Percentiles rank a stretch among this genome's conserved stretches.
phyloP scores from a whole-genome alignment of 2,888 invertebrate species.

The Elmis aenea region DNA sequence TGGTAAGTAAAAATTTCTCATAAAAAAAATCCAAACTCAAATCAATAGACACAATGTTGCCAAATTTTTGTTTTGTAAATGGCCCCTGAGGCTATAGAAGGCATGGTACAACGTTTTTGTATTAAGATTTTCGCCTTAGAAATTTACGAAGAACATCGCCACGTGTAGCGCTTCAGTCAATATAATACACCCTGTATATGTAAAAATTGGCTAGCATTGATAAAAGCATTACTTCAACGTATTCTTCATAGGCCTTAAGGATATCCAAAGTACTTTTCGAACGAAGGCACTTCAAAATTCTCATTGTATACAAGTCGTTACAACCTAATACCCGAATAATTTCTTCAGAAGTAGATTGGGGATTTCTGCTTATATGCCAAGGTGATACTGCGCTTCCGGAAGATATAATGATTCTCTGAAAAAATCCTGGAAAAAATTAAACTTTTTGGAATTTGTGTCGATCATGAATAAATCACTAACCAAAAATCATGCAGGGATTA shows the following conservation, averaged over 20 bases:
- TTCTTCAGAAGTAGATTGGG: slow-evolving; percentile 51
- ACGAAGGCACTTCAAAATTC: slow-evolving; percentile 58
- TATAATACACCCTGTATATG: too few species aligned
- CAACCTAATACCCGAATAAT: slow-evolving; percentile 56
- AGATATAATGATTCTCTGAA: slow-evolving; percentile 65
- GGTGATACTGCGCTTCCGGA: slow-evolving; percentile 53
- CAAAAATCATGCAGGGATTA: too few species aligned
- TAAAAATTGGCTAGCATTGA: too few species aligned
- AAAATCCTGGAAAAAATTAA: slow-evolving; percentile 48
- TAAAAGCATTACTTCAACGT: slow-evolving; percentile 49
- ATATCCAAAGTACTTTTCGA: slow-evolving; percentile 57
- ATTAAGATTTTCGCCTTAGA: too few species aligned
- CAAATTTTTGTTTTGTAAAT: too few species aligned
- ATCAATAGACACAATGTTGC: too few species aligned
- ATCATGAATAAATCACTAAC: neutral
- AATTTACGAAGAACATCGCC: too few species aligned
- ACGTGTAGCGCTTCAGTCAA: too few species aligned
- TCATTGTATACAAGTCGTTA: slow-evolving; percentile 46
- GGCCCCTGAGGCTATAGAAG: too few species aligned
- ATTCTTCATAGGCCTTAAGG: slow-evolving; percentile 53
- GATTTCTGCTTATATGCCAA: slow-evolving; percentile 44
- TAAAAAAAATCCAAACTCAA: too few species aligned
- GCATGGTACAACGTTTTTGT: too few species aligned
- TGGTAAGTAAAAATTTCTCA: too few species aligned
- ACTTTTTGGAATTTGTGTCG: neutral